These are phyloP conservation scores for Lophotis ruficrista DNA, from an alignment of 2,113 vertebrate genomes.

Conservation along the genomic window DNA sequence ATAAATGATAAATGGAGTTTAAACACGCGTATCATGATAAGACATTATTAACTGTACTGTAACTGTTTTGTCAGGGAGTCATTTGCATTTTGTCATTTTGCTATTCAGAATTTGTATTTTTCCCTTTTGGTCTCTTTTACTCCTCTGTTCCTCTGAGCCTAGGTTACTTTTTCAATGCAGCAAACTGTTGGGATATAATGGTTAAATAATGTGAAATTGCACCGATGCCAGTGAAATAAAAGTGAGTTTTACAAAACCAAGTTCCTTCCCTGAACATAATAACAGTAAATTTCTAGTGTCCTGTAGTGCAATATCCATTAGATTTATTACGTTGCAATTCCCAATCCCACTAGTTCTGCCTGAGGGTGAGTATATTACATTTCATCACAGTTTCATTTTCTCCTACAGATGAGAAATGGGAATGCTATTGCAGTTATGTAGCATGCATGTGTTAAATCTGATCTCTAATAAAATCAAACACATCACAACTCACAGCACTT, in stretches of 20 bases:
- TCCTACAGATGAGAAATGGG: constrained; percentile 97
- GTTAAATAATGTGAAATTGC: constrained; percentile 91
- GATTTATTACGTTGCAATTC: constrained; percentile 99
- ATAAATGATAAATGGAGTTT: constrained; percentile 25
- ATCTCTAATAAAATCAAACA: constrained; percentile 99
- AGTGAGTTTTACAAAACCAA: constrained; percentile 86
- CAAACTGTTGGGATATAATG: constrained; percentile 84
- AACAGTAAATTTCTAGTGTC: constrained; percentile 88
- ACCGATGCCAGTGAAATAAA: constrained; percentile 87
- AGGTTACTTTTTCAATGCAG: constrained; percentile 68
- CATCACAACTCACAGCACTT: constrained; percentile 94
- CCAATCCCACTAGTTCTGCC: constrained; percentile 95
- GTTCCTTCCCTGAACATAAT: constrained; percentile 83
- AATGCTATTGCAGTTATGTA: constrained; percentile 94
- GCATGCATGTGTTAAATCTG: constrained; percentile 98
- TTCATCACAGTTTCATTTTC: constrained; percentile 99
- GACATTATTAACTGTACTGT: constrained; percentile 20
- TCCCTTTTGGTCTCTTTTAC: constrained; percentile 51
- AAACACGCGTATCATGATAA: constrained; percentile 11
- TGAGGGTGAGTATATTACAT: constrained; percentile 99
- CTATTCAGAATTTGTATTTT: constrained; percentile 50
- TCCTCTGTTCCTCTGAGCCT: constrained; percentile 37
- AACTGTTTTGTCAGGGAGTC: background rate
- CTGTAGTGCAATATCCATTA: constrained; percentile 98
- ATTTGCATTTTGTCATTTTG: constrained; percentile 61